phyloP scores from a whole-genome alignment of 2,113 vertebrate species.

The Eulemur rufifrons region DNA sequence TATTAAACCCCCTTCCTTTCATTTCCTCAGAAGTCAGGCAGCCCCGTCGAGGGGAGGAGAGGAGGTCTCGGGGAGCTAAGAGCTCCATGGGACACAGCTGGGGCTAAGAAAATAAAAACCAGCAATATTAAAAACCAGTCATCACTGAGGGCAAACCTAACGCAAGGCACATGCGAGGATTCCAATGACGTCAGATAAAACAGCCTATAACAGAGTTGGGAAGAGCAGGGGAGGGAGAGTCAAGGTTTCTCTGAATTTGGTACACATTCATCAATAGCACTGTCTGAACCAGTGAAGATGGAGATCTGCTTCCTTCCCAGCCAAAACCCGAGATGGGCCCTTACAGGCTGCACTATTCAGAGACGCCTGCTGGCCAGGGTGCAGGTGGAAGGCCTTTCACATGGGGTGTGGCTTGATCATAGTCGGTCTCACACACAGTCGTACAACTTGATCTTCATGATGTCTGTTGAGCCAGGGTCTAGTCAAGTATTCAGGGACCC shows the following conservation, averaged over 20 bases:
- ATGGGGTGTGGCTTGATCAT: neutral
- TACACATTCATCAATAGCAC: neutral
- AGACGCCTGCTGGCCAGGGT: neutral
- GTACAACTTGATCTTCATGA: neutral
- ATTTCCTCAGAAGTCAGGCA: slow-evolving; percentile 32
- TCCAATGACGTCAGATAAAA: neutral
- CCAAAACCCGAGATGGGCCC: neutral
- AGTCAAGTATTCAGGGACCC: neutral
- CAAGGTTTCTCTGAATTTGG: neutral
- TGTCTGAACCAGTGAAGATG: neutral
- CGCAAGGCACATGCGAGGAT: neutral
- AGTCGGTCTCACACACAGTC: neutral
- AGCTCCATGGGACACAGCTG: neutral
- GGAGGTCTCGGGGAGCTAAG: neutral
- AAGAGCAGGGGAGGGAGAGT: neutral
- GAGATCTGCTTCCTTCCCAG: neutral
- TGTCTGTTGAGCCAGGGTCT: neutral
- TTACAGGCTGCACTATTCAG: neutral
- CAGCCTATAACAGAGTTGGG: neutral
- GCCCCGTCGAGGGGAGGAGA: neutral
- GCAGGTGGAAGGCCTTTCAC: neutral
- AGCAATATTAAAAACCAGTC: neutral
- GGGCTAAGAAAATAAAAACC: neutral
- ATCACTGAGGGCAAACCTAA: neutral
- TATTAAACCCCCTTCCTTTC: neutral